These are phyloP conservation scores for Himantopus leucocephalus DNA, from an alignment of 2,113 vertebrate species.

Conservation along the genomic window DNA sequence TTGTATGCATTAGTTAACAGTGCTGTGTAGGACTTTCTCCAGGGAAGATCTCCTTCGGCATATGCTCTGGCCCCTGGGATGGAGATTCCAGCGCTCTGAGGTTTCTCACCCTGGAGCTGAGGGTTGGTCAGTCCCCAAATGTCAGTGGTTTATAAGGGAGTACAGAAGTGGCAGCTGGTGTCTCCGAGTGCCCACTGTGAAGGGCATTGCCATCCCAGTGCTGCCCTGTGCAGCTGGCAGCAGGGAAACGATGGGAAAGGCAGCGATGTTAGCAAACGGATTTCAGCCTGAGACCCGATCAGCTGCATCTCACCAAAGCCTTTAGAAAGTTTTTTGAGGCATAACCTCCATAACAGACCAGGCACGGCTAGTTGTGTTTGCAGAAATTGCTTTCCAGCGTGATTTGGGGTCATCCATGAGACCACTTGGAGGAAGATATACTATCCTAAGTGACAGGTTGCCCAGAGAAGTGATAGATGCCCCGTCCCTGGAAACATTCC, in stretches of 20 bases:
- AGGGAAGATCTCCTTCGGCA: background rate
- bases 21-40: background rate
- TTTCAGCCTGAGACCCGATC: background rate
- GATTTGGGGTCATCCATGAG: background rate
- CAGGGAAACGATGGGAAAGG: background rate
- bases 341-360: background rate
- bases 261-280: fast-evolving
- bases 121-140: fast-evolving
- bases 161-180: background rate
- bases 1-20: background rate
- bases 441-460: background rate
- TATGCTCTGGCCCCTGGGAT: background rate
- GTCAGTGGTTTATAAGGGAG: background rate
- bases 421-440: background rate
- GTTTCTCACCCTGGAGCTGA: background rate
- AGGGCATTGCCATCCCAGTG: background rate
- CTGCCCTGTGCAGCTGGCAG: background rate
- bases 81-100: background rate
- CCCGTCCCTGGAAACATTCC: background rate
- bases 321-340: background rate
- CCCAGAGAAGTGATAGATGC: background rate
- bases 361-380: fast-evolving
- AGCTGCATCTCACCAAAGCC: fast-evolving
- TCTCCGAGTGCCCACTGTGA: fast-evolving
- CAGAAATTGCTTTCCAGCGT: fast-evolving